Evolutionary conservation across 2,113 vertebrate species (phyloP).

Genomic region (Sphyrna mokarran): DNA sequence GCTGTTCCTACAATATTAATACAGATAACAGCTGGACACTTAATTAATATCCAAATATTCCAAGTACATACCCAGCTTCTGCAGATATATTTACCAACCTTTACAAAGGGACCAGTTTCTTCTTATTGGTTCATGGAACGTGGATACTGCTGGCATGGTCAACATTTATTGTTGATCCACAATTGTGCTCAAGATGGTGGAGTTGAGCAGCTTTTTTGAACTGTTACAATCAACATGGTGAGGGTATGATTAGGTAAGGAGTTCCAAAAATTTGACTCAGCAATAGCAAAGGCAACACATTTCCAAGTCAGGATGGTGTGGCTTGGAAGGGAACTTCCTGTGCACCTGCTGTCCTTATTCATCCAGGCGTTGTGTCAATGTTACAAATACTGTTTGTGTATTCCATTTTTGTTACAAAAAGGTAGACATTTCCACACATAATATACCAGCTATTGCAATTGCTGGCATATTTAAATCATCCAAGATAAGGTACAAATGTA

Average conservation of each 20-base stretch:
- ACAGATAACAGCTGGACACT: background rate
- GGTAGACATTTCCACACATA: background rate
- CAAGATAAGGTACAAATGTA: background rate
- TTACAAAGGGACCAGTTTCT: background rate
- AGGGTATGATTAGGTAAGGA: background rate
- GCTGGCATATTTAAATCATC: too few relatives aligned
- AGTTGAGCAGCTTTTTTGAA: too few relatives aligned
- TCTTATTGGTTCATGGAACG: background rate
- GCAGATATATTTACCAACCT: background rate
- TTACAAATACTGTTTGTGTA: background rate
- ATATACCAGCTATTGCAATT: background rate
- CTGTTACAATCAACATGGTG: background rate
- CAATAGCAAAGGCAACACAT: background rate
- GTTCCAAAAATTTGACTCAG: background rate
- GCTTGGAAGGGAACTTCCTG: background rate
- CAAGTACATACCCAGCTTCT: background rate
- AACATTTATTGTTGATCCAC: background rate
- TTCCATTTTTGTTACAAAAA: background rate
- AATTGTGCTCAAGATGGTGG: background rate
- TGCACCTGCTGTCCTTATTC: background rate
- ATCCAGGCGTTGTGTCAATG: background rate
- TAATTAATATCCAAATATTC: background rate
- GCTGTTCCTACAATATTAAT: slow-evolving; percentile 5
- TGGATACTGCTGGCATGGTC: background rate
- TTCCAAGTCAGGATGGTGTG: background rate